Base-by-base conservation (phyloP, 1,140 invertebrate species). In the Sminthurinus signatus region DNA sequence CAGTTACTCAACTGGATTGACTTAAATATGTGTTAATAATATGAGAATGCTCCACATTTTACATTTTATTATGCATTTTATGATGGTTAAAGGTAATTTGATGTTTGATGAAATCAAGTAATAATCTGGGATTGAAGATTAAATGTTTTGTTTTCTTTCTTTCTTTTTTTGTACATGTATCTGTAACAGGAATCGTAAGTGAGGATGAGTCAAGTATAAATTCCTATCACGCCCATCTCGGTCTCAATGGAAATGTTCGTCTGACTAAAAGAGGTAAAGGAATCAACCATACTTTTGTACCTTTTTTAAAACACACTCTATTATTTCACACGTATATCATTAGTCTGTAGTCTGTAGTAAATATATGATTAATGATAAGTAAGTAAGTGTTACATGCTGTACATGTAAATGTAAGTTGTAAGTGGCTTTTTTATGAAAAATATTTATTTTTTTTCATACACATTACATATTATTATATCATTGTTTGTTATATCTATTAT, bases 121-220 rank as follows among this genome's bases (percentile, higher is more conserved):
- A n/a, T n/a, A 8, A 19, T 48, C 10, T 12, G 10, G 10, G 39
- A 10, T 42, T 42, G 39, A 42, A 12, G 19, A n/a, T 48, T 48
- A 48, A 48, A 48, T 10, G 19, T 25, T 48, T 8, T 48, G n/a
- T 8, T 36, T 36, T 36, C 32, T 15, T 36, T 36, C 32, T 36
- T 36, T 5, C 15, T 36, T 5, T 36, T 5, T 36, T 36, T 36
- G 32, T 36, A 8, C 5, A 5, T 36, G 60, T 48, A 25, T 8
- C 21, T 14, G 29, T 58, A 62, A 23, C 60, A 71, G 70, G 66
- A n/a, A 44, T 58, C 27, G 28, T 68, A 14, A 68, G 66, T 55
- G 70, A 71, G 42, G 70, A 71, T 36, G 69, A 71, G 28, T 65
- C 61, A 21, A 66, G 64, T 27, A 42, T 67, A 17, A 67, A 65